Conservation (phyloP, 1,140 invertebrate species). For the Sycobia sp. region DNA sequence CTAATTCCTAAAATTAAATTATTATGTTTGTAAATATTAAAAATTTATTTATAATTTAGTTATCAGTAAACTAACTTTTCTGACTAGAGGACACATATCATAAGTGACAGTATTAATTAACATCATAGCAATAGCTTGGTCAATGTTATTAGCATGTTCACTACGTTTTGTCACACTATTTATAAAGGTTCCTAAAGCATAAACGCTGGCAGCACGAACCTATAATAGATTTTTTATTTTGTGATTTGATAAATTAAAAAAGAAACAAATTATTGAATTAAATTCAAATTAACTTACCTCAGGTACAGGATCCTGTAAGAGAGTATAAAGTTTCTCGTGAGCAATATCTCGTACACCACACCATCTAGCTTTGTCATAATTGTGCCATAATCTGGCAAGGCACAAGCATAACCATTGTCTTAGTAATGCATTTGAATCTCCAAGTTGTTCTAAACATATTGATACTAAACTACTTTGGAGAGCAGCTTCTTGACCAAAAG, state of each 20-base stretch:
- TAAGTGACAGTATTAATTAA: conserved; percentile 76
- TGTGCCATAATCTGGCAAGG: conserved; percentile 91
- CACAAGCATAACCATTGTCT: conserved; percentile 93
- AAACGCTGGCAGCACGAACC: conserved; percentile 89
- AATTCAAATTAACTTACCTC: conserved; percentile 67
- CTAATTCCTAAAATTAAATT: conserved; percentile 66
- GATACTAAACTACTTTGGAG: conserved; percentile 86
- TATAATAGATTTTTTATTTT: conserved; percentile 45
- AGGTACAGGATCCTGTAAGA: conserved; percentile 80
- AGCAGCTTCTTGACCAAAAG: conserved; percentile 84
- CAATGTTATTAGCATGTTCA: conserved; percentile 91
- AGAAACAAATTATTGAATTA: conserved; percentile 17
- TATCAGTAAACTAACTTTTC: conserved; percentile 69
- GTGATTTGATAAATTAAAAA: background rate
- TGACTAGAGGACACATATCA: conserved; percentile 88
- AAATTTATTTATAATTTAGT: background rate
- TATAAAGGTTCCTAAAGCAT: conserved; percentile 92
- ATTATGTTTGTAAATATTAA: conserved; percentile 8
- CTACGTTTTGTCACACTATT: conserved; percentile 80
- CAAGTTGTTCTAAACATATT: conserved; percentile 84
- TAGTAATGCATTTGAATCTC: conserved; percentile 70
- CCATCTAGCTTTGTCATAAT: conserved; percentile 93
- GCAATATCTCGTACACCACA: conserved; percentile 93
- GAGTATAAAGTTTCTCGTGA: conserved; percentile 87
- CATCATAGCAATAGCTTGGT: conserved; percentile 87